Evolutionary conservation across 2,888 invertebrate genomes (phyloP).

Genomic region (Drosophila lacicola): DNA sequence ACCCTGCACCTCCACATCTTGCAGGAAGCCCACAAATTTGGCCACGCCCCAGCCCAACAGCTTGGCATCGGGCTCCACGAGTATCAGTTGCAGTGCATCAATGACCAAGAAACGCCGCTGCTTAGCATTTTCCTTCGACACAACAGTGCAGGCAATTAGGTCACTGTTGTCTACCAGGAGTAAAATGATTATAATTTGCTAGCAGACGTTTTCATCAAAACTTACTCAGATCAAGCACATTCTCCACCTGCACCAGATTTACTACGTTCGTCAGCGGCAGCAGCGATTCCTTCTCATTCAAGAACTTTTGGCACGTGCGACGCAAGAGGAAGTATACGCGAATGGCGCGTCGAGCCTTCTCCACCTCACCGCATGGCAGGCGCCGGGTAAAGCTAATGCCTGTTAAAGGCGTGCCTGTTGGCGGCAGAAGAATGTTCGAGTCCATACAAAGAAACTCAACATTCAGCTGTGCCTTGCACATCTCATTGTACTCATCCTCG

Average conservation of each 20-base stretch:
- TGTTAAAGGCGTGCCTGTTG: slow-evolving; percentile 97
- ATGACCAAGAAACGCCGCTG: slow-evolving; percentile 98
- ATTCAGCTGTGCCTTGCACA: slow-evolving; percentile 93
- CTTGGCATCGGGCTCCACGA: slow-evolving; percentile 98
- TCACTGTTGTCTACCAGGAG: slow-evolving; percentile 95
- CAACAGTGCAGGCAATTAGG: slow-evolving; percentile 97
- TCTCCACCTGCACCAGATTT: slow-evolving; percentile 95
- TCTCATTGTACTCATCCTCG: slow-evolving; percentile 98
- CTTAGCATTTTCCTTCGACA: slow-evolving; percentile 95
- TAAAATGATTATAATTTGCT: background rate
- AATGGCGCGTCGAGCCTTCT: slow-evolving; percentile 94
- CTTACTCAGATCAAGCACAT: slow-evolving; percentile 97
- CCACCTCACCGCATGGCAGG: slow-evolving; percentile 97
- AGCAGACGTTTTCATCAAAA: slow-evolving; percentile 33
- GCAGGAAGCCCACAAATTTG: slow-evolving; percentile 96
- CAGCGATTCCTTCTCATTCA: slow-evolving; percentile 93
- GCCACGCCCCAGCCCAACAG: slow-evolving; percentile 99
- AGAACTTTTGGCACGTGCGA: slow-evolving; percentile 91
- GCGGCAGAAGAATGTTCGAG: slow-evolving; percentile 96
- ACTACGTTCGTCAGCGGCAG: slow-evolving; percentile 95
- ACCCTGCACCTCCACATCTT: slow-evolving; percentile 97
- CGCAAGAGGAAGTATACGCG: slow-evolving; percentile 96
- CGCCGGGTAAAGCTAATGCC: slow-evolving; percentile 97
- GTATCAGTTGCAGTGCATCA: slow-evolving; percentile 96
- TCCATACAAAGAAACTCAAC: slow-evolving; percentile 99